Conservation (phyloP, 2,797 vertebrate species). For the Threskiornis aethiopicus region DNA sequence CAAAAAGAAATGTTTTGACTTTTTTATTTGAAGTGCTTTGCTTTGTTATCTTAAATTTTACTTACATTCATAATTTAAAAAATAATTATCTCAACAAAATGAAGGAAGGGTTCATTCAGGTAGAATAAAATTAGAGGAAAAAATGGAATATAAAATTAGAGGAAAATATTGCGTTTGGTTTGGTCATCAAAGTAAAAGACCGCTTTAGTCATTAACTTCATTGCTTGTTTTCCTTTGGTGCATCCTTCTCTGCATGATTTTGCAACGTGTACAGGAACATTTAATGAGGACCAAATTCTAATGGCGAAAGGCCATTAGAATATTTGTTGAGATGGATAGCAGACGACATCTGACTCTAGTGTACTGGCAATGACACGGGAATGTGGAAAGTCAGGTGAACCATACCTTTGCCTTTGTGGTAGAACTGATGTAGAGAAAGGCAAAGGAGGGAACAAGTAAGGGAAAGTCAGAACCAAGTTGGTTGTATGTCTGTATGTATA, state of each 20-base stretch:
- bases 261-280: neutral
- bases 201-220: neutral
- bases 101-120: neutral
- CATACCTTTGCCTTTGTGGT: neutral
- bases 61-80: neutral
- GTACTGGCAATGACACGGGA: neutral
- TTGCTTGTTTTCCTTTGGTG: neutral
- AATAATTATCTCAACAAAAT: neutral
- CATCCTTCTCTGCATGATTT: neutral
- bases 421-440: neutral
- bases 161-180: neutral
- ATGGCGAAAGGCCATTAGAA: neutral
- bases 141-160: neutral
- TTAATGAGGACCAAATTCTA: neutral
- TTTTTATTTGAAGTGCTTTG: slow-evolving; percentile 28
- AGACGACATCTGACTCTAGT: neutral
- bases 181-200: neutral
- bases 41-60: slow-evolving; percentile 24
- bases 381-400: neutral
- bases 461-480: neutral
- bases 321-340: neutral
- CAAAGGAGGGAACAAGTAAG: neutral
- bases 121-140: neutral
- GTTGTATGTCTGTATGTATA: no score
- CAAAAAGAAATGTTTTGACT: slow-evolving; percentile 25